Evolutionary conservation across 2,797 vertebrate species (phyloP).

Genomic region (Pangasius mekongensis): DNA sequence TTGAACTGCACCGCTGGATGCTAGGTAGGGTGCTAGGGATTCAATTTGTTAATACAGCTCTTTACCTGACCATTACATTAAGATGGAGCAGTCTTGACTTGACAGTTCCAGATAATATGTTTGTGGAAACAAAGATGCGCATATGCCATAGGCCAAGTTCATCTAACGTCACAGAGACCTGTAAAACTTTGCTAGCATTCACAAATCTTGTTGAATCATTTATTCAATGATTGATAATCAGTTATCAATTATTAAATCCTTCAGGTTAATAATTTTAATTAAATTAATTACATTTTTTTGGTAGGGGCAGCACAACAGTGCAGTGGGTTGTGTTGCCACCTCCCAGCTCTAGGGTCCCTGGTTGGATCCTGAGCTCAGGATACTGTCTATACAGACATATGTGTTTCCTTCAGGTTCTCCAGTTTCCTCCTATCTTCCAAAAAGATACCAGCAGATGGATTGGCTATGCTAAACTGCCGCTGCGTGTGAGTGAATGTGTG

Average conservation of each 20-base stretch:
- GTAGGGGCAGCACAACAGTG: not conserved
- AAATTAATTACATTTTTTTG: not conserved
- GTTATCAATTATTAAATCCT: not conserved
- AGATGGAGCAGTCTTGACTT: not conserved
- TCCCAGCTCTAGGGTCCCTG: not conserved
- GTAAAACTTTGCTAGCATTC: not conserved
- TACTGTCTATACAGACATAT: not conserved
- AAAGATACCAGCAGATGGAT: not conserved
- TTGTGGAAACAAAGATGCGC: not conserved
- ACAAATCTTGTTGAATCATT: not conserved
- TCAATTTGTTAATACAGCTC: not conserved
- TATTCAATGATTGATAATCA: not conserved
- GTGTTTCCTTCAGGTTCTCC: not conserved
- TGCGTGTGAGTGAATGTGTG: not conserved
- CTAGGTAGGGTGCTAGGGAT: not conserved
- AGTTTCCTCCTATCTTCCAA: not conserved
- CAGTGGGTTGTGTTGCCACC: not conserved
- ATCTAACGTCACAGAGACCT: not conserved
- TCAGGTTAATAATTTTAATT: not conserved
- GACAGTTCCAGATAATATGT: too few species aligned
- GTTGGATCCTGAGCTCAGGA: not conserved
- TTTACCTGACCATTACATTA: not conserved
- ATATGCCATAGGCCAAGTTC: not conserved
- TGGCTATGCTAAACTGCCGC: constrained; percentile 6
- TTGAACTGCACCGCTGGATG: not conserved